phyloP scores from a whole-genome alignment of 1,140 invertebrate genomes.

The Zophobas atratus region DNA sequence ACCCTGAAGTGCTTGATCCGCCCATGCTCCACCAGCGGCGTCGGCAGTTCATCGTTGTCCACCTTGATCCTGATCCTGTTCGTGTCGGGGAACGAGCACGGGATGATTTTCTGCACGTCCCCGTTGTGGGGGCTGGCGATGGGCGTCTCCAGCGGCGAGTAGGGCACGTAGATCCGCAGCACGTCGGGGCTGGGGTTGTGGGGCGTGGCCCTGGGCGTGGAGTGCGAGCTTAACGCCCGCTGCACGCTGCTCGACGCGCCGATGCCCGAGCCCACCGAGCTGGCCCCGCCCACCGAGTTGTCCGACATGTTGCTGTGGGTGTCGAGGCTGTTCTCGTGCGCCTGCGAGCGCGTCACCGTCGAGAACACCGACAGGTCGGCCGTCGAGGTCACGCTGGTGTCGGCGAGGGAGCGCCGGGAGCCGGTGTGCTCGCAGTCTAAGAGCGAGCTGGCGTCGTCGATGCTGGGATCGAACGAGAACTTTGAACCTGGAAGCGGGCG shows the following conservation, averaged over 20 bases:
- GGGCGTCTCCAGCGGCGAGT: conserved; percentile 70
- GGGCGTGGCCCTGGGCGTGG: conserved; percentile 77
- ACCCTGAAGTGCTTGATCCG: conserved; percentile 72
- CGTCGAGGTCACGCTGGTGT: conserved; percentile 87
- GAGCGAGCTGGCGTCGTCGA: conserved; percentile 78
- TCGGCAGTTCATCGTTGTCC: conserved; percentile 79
- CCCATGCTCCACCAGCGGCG: conserved; percentile 79
- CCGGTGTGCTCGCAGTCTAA: conserved; percentile 73
- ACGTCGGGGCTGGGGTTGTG: conserved; percentile 77
- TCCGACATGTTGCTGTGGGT: conserved; percentile 82
- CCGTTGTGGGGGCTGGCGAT: conserved; percentile 73
- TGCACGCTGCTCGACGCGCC: conserved; percentile 62
- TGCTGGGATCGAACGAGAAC: conserved; percentile 78
- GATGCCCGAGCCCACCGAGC: conserved; percentile 73
- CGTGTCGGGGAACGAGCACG: conserved; percentile 69
- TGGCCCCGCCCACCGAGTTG: conserved; percentile 74
- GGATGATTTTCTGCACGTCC: conserved; percentile 67
- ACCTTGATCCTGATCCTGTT: conserved; percentile 79
- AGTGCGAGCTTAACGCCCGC: conserved; percentile 70
- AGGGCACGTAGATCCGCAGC: conserved; percentile 84
- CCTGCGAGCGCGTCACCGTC: conserved; percentile 79
- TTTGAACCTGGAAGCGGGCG: conserved; percentile 72
- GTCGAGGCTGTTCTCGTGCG: conserved; percentile 81
- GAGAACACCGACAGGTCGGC: conserved; percentile 87
- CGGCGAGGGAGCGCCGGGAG: conserved; percentile 83